Base-by-base conservation (phyloP, 2,888 invertebrate genomes). In the Allygus modestus region DNA sequence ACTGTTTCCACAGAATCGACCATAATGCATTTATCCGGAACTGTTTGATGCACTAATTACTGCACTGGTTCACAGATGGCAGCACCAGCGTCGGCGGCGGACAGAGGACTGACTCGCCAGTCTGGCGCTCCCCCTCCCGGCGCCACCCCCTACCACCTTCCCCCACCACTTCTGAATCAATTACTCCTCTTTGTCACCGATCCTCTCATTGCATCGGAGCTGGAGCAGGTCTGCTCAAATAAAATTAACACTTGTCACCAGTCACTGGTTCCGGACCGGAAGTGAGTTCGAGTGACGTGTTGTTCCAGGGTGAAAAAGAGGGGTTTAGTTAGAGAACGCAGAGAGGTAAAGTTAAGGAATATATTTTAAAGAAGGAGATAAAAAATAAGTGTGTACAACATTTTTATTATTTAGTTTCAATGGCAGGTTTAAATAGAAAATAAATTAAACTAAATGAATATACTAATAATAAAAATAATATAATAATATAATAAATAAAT, bases 181-280 rank as follows among this genome's bases (percentile, higher is more conserved):
- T 69, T 28, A 15, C 46, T 46, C 31, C 46, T 51, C 51, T 79
- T 51, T 69, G 33, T 69, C 69, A n/a, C 69, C 33, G 33, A 33
- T 37, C n/a, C 69, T 28, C 69, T 23, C 61, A 17, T 46, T 17
- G 46, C 46, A 46, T 46, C n/a, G 37, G 37, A 37, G 2, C 46
- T 17, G 58, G 58, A 58, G 23, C 7, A 4, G 20, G 58, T 2
- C 46, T 46, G 46, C 15, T 20, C 23, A 58, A 58, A 58, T 58
- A 58, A 58, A 20, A 58, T 58, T 58, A 58, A 58, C 58, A 58
- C 58, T 23, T 58, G 58, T 58, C 58, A 58, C 23, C n/a, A 20
- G 51, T 15, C 51, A 17, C 9, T 9, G 37, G 37, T 37, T 37
- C 5, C 37, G 37, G 4, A 7, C 5, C 37, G 37, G 37, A 7